phyloP scores from a whole-genome alignment of 2,888 invertebrate genomes.

The Aromia moschata region DNA sequence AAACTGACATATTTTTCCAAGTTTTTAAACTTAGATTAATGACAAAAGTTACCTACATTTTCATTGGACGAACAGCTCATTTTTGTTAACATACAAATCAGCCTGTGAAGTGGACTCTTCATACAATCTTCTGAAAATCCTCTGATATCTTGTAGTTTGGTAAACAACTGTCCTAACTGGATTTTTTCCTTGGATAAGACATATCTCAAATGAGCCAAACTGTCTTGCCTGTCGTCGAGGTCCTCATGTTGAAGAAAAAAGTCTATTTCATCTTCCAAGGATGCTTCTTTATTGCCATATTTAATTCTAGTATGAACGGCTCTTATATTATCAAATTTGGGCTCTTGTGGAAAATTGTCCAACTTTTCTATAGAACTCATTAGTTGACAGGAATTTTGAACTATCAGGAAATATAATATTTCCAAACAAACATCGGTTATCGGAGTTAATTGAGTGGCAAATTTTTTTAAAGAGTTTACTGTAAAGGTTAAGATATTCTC shows the following conservation, averaged over 20 bases:
- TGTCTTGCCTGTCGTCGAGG: conserved; percentile 63
- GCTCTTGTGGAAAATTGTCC: conserved; percentile 65
- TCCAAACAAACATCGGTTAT: conserved; percentile 57
- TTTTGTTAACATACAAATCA: conserved; percentile 69
- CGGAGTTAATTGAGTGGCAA: conserved; percentile 47
- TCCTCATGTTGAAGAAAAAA: conserved; percentile 64
- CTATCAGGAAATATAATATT: conserved; percentile 66
- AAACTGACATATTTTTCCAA: conserved; percentile 13
- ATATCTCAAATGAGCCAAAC: conserved; percentile 65
- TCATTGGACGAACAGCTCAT: conserved; percentile 65
- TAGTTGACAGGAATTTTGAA: conserved; percentile 64
- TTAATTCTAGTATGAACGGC: conserved; percentile 55
- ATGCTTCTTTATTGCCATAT: conserved; percentile 48
- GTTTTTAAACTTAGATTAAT: too few relatives aligned
- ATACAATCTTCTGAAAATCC: conserved; percentile 75
- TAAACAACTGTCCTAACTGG: conserved; percentile 66
- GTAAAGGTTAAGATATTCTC: conserved; percentile 65
- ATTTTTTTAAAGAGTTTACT: conserved; percentile 65
- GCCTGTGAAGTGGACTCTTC: conserved; percentile 70
- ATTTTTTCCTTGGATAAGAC: conserved; percentile 67
- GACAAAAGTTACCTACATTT: conserved; percentile 63
- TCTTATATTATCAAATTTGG: conserved; percentile 56
- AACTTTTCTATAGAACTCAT: conserved; percentile 63
- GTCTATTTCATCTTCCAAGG: conserved; percentile 63
- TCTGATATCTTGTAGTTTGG: conserved; percentile 64